Base-by-base conservation (phyloP, 2,797 vertebrate species). In the Rhabdomys pumilio region DNA sequence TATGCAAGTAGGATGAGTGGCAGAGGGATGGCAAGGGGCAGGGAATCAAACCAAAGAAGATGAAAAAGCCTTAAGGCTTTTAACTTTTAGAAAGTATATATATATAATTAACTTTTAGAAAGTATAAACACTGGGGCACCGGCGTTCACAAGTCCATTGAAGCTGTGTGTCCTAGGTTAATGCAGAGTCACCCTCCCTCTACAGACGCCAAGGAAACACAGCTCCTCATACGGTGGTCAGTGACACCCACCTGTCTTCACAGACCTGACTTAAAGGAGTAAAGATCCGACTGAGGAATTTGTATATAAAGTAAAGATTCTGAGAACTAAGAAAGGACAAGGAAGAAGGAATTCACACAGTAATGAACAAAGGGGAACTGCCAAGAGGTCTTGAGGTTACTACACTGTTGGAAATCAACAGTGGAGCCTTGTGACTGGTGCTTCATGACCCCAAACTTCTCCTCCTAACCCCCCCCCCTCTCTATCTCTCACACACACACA, bases 221-320 rank as follows among this genome's bases (percentile, higher is more conserved):
- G 47, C 73, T 93, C 47, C 96, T 63, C 77, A 67, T 5, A 22
- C 80, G 24, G 26, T 88, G 0, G 92, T 88, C 29, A 91, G 41
- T 63, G 67, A 89, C 44, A 93, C 29, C 47, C 67, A 47, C 24
- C 89, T 50, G 5, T 61, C 80, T 80, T 90, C 34, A 26, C 57
- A 44, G 47, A 84, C 26, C 44, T 87, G 81, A 90, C 75, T 82
- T 81, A 95, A 87, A 89, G 86, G 57, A 93, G 88, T 76, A 67
- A 8, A 94, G 59, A 22, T 44, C 34, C 67, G 22, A 1, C 47
- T 73, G 24, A 87, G 76, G 88, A 92, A 87, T 34, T 4, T 69
- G 61, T 79, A 89, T 75, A 86, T 44, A 89, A 59, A 34, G 47
- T 77, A 84, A 65, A 47, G 77, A 88, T 29, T 65, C 57, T 95